A percentile compares a stretch with the other conserved stretches of the same genome.
Conservation (phyloP, 2,888 invertebrate species). For the Cancer borealis region DNA sequence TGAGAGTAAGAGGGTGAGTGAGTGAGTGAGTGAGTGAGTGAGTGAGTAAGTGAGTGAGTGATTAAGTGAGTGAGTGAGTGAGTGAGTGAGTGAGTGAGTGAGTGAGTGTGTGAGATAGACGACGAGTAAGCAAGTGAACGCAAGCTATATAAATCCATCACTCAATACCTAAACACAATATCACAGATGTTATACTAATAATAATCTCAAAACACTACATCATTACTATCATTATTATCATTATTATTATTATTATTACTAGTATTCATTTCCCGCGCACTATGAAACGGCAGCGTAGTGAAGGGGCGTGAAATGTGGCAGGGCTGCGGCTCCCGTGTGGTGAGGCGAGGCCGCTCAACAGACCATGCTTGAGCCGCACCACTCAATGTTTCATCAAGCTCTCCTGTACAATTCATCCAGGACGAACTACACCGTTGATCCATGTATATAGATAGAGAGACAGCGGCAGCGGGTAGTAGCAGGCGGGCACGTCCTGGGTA, state of each 20-base stretch:
- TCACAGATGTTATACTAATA: neutral
- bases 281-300: neutral
- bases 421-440: constrained; percentile 62
- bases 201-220: neutral
- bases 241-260: neutral
- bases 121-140: too few species aligned
- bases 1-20: neutral
- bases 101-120: neutral
- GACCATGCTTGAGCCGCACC: constrained; percentile 62
- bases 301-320: constrained; percentile 12
- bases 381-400: constrained; percentile 58
- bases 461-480: constrained; percentile 34
- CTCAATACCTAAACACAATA: neutral
- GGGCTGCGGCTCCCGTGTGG: neutral
- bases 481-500: constrained; percentile 10
- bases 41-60: neutral
- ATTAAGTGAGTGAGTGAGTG: neutral
- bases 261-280: neutral
- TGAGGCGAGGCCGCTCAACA: constrained; percentile 46
- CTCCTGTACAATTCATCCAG: constrained; percentile 63
- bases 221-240: neutral
- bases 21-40: neutral
- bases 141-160: neutral
- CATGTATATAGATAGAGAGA: constrained; percentile 55
- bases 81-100: neutral